Conservation (phyloP, 2,888 invertebrate species). For the Myathropa florea region DNA sequence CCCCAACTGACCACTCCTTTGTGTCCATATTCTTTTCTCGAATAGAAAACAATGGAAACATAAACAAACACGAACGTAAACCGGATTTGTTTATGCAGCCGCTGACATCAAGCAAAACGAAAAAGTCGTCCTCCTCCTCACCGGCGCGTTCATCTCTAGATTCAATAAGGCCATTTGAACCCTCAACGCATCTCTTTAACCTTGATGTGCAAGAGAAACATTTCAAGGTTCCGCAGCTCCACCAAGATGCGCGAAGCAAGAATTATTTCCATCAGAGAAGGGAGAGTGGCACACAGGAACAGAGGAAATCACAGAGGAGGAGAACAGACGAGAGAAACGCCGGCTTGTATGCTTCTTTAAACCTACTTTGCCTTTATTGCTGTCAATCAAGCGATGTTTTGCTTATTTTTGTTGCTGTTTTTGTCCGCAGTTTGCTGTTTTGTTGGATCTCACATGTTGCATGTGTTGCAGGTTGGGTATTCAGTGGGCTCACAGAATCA, state of each 20-base stretch:
- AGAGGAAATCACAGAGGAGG: neutral
- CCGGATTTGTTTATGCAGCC: neutral
- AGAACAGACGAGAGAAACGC: neutral
- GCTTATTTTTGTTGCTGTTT: slow-evolving; percentile 5
- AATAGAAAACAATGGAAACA: neutral
- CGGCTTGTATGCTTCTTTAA: neutral
- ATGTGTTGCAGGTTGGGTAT: neutral
- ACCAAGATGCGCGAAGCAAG: neutral
- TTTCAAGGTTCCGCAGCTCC: neutral
- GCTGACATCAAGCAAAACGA: neutral
- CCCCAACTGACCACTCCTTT: neutral
- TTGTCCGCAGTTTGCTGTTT: neutral
- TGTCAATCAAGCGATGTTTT: slow-evolving; percentile 29
- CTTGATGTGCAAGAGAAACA: neutral
- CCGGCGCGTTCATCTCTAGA: neutral
- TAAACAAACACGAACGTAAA: neutral
- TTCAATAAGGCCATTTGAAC: neutral
- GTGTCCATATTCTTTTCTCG: neutral
- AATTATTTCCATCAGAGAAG: neutral
- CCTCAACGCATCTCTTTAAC: neutral
- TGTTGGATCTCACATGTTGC: neutral
- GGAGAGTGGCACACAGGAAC: too few species aligned
- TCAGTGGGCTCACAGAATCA: slow-evolving; percentile 17
- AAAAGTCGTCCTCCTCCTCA: neutral
- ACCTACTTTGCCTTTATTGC: slow-evolving; percentile 50